A percentile compares a stretch with the other conserved stretches of the same genome.
These are phyloP conservation scores for Mirounga angustirostris DNA, from an alignment of 2,113 vertebrate species.

Conservation along the genomic window DNA sequence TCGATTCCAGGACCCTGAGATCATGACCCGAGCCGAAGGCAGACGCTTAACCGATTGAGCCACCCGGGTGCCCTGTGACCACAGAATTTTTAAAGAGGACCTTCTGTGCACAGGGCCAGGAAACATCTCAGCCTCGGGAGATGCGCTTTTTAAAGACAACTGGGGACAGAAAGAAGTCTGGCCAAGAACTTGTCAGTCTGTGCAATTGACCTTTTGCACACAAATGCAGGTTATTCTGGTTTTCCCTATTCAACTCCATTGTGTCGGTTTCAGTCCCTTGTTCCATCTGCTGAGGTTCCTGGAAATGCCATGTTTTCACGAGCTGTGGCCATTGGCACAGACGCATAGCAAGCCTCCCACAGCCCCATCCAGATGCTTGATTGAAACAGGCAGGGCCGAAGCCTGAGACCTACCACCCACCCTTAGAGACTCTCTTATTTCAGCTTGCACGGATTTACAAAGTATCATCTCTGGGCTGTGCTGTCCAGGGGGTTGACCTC, in stretches of 20 bases:
- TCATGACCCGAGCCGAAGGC: no score
- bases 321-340: neutral
- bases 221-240: neutral
- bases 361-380: fast-evolving
- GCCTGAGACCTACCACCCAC: fast-evolving
- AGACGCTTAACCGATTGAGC: neutral
- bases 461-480: neutral
- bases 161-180: neutral
- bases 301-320: fast-evolving
- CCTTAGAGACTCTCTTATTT: neutral
- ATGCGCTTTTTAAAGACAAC: neutral
- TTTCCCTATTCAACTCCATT: fast-evolving
- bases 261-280: neutral
- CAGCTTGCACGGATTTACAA: fast-evolving
- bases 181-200: neutral
- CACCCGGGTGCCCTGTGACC: neutral
- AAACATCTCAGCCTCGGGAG: neutral
- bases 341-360: neutral
- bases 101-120: neutral
- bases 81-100: neutral
- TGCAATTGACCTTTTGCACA: fast-evolving
- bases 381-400: fast-evolving
- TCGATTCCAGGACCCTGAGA: neutral
- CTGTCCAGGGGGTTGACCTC: neutral
- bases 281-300: neutral